Evolutionary conservation across 2,797 vertebrate species (phyloP), one percentile per base, ranked within the genome.

Genomic region (Gambusia yucatana): DNA sequence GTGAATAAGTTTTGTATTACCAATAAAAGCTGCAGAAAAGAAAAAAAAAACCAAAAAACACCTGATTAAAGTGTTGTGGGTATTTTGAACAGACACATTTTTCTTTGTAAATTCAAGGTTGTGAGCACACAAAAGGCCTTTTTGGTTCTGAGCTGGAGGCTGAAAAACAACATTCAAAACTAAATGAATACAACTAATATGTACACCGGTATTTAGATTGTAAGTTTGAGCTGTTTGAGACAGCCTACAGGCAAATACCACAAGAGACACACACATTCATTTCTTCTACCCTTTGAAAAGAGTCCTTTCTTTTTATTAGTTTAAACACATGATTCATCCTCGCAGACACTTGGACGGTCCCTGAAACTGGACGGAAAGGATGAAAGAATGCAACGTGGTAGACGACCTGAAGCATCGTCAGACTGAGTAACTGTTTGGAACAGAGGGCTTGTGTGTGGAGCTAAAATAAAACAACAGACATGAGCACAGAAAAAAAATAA

Each of bases 271-370:
- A 65, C 76, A 73, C 36, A 39, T 39, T 69, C 0, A 55, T 22
- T 46, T 63, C 52, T 61, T 71, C 73, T 72, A n/a, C 50, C 14
- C 28, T 52, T 73, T 88, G 77, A 91, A 92, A 87, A 33, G 28
- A 87, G 25, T 28, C 20, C 0, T 2, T 41, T 39, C 39, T 88
- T 89, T 22, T 14, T 13, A 84, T 78, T 77, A 61, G 77, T 82
- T 65, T 47, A 50, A 84, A 86, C 84, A 75, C 84, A 88, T 88
- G 87, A 90, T 84, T 78, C 76, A 76, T 76, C 67, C 47, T 3
- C 9, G 0, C 80, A 89, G 36, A 90, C 76, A 84, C 78, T 83
- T 10, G 46, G 87, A 83, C 80, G 65, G 55, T 77, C 77, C 88
- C 82, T 83, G 57, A 80, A 86, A 79, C 28, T 76, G 75, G 74